Evolutionary conservation across 1,140 invertebrate species (phyloP), one percentile per base, ranked within the genome.

Genomic region (Drosophila yakuba): DNA sequence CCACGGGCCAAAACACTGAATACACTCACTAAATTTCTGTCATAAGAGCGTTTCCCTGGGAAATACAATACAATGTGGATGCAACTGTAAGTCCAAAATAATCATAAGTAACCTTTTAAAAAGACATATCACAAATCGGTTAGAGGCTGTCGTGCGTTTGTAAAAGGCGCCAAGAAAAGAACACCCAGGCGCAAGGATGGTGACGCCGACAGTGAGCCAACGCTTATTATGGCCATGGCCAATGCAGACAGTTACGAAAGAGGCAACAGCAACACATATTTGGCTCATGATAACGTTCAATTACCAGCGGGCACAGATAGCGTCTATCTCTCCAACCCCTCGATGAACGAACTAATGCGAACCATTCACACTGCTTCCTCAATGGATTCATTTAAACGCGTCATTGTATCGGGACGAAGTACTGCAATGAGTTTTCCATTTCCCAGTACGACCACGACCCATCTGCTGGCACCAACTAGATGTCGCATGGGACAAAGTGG

Each of bases 261-360:
- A 4, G 3, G 17, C 43, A 12, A 45, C 2, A 20, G 17, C 43
- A 12, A 45, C 2, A 20, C 3, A 45, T 20, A 17, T 20, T 20
- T 45, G 8, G 17, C 43, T 11, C 4, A 8, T 3, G 10, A 44
- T 20, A 20, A 20, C 10, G 2, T 45, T 45, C 15, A 2, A 45
- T 43, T 43, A 43, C 41, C 41, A 12, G 2, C 43, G 15, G 17
- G 17, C 8, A 2, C 4, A 20, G 43, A 45, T 20, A 38, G 7
- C 8, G 1, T 68, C 4, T 54, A 56, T 5, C 4, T 69, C 14
- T 7, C 17, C 7, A 56, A 71, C 14, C 63, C 64, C 1, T 69
- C 67, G 12, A 69, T 69, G 51, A 57, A 69, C 12, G 43, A 71
- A 25, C 35, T 71, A 7, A 39, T 39, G 11, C 23, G 25, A 25